Conservation (phyloP, 2,797 vertebrate species). For the Schizothorax lantsangensis region DNA sequence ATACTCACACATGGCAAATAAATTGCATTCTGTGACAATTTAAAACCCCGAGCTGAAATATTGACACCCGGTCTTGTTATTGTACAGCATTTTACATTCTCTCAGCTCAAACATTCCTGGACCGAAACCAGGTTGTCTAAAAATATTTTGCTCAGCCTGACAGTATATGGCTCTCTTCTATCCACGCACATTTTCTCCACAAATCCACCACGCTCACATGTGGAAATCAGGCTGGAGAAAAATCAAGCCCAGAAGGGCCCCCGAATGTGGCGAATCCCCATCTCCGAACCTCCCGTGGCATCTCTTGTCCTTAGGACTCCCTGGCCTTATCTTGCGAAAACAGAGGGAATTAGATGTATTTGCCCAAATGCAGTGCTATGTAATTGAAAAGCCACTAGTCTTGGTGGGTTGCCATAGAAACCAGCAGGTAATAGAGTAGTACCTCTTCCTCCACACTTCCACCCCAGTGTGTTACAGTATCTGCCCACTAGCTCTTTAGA, state of each 20-base stretch:
- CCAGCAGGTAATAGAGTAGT: slow-evolving; percentile 78
- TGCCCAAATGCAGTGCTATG: slow-evolving; percentile 69
- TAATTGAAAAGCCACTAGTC: slow-evolving; percentile 68
- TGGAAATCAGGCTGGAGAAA: slow-evolving; percentile 39
- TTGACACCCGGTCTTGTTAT: slow-evolving; percentile 4
- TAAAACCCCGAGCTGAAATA: not conserved
- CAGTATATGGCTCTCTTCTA: slow-evolving; percentile 43
- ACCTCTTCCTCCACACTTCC: slow-evolving; percentile 71
- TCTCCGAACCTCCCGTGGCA: slow-evolving; percentile 33
- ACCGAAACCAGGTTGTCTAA: slow-evolving; percentile 43
- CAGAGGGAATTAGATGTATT: slow-evolving; percentile 62
- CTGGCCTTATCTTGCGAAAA: slow-evolving; percentile 52
- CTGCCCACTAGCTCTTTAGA: slow-evolving; percentile 59
- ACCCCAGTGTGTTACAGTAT: slow-evolving; percentile 62
- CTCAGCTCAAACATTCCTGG: slow-evolving; percentile 39
- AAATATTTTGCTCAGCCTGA: slow-evolving; percentile 53
- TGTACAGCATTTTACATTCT: slow-evolving; percentile 23
- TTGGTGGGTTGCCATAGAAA: slow-evolving; percentile 77
- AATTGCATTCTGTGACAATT: slow-evolving; percentile 10
- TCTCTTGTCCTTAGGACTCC: slow-evolving; percentile 40
- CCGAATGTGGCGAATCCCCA: slow-evolving; percentile 27
- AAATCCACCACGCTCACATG: slow-evolving; percentile 37
- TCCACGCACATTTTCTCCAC: slow-evolving; percentile 38
- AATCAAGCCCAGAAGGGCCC: slow-evolving; percentile 23
- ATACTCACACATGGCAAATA: not conserved